Evolutionary conservation across 1,140 invertebrate species (phyloP).

Genomic region (Akabosia matsudoensis): DNA sequence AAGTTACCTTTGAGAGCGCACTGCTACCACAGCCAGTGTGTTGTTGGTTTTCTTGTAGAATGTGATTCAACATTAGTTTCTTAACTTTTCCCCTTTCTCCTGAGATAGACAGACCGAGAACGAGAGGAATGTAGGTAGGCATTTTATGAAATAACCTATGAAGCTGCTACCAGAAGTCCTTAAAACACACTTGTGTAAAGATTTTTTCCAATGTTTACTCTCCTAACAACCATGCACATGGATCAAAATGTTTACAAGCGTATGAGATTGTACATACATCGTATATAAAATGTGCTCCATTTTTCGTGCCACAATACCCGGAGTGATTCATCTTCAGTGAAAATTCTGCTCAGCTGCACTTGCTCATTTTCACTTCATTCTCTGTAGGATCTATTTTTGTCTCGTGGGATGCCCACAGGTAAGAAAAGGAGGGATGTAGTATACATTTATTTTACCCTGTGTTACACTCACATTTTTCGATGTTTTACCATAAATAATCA

Average conservation of each 20-base stretch:
- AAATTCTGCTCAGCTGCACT: conserved; percentile 23
- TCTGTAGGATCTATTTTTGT: conserved; percentile 1
- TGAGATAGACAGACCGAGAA: background rate
- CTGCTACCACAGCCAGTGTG: background rate
- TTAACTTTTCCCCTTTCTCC: conserved; percentile 6
- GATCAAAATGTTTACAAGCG: too few species aligned
- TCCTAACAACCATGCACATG: too few species aligned
- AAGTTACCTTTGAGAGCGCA: background rate
- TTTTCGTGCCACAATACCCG: background rate
- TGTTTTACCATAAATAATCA: too few species aligned
- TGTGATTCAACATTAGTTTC: conserved; percentile 11
- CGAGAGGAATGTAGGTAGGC: too few species aligned
- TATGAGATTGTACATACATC: too few species aligned
- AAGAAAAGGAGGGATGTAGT: background rate
- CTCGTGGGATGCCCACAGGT: conserved; percentile 16
- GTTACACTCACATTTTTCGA: too few species aligned
- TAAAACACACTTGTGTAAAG: too few species aligned
- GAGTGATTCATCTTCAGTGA: conserved; percentile 17
- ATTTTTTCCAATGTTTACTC: too few species aligned
- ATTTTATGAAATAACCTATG: too few species aligned
- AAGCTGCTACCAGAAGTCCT: too few species aligned
- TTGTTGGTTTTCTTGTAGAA: background rate
- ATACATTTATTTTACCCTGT: background rate
- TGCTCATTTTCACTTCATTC: conserved; percentile 20
- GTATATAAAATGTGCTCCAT: background rate